Conservation (phyloP, 2,797 vertebrate genomes). For the Benthosema pterotum region DNA sequence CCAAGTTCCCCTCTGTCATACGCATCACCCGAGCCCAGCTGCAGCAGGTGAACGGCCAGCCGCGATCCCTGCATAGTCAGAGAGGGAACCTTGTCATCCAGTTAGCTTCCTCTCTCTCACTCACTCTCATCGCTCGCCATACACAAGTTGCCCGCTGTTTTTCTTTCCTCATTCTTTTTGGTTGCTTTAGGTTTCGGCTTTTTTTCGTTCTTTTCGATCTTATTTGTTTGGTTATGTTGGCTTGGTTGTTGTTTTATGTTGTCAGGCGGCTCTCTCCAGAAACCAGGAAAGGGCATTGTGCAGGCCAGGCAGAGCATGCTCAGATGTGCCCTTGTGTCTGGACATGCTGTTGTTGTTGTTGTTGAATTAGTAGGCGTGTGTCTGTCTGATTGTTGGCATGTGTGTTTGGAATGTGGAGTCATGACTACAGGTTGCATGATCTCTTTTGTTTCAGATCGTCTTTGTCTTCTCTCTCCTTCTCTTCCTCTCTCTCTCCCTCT, state of each 20-base stretch:
- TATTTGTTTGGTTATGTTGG: slow-evolving; percentile 24
- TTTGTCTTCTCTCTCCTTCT: slow-evolving; percentile 75
- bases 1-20: slow-evolving; percentile 91
- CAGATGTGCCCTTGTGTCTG: slow-evolving; percentile 34
- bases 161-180: slow-evolving; percentile 14
- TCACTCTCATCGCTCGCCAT: slow-evolving; percentile 6
- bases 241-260: slow-evolving; percentile 56
- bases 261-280: slow-evolving; percentile 59
- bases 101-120: slow-evolving; percentile 16
- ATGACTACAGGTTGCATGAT: slow-evolving; percentile 77
- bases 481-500: slow-evolving; percentile 76
- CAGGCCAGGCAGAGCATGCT: slow-evolving; percentile 75
- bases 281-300: slow-evolving; percentile 58
- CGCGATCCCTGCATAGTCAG: slow-evolving; percentile 18
- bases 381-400: slow-evolving; percentile 72
- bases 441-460: slow-evolving; percentile 80
- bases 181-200: slow-evolving; percentile 55
- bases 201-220: slow-evolving; percentile 22
- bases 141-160: slow-evolving; percentile 11
- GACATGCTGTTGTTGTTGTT: slow-evolving; percentile 40
- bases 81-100: slow-evolving; percentile 20
- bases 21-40: slow-evolving; percentile 91
- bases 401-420: slow-evolving; percentile 77
- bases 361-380: slow-evolving; percentile 62
- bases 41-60: slow-evolving; percentile 88